Conservation (phyloP, 2,888 invertebrate species). For the Rotaria socialis region DNA sequence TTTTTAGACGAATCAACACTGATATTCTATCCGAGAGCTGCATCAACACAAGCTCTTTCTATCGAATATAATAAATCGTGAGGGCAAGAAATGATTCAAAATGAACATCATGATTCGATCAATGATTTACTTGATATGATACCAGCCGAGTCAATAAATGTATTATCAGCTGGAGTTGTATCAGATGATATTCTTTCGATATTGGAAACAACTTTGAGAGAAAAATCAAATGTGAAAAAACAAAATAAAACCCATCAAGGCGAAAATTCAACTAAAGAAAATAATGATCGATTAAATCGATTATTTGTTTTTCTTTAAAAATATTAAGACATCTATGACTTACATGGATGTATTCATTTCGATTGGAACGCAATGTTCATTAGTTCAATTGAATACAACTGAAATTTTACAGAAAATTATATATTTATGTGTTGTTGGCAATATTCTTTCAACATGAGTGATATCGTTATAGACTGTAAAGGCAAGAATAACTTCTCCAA, state of each 20-base stretch:
- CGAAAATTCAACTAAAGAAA: not conserved
- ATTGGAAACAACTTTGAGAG: not conserved
- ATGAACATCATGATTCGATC: not conserved
- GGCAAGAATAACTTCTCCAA: not conserved
- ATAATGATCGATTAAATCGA: not conserved
- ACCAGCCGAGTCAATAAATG: not conserved
- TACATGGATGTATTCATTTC: not conserved
- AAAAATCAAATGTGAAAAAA: not conserved
- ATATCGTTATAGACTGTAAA: not conserved
- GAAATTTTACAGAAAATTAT: not conserved
- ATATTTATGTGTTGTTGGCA: not conserved
- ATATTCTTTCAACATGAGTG: not conserved
- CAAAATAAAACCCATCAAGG: not conserved
- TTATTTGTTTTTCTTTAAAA: not conserved
- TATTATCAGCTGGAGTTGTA: too few species aligned
- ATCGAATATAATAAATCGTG: not conserved
- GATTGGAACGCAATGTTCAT: not conserved
- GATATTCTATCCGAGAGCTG: not conserved
- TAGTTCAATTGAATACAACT: not conserved
- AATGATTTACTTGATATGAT: not conserved
- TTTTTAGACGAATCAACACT: not conserved
- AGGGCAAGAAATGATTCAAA: rapidly evolving
- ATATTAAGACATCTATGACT: not conserved
- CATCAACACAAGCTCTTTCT: not conserved
- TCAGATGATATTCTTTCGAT: not conserved